Evolutionary conservation across 2,797 vertebrate species (phyloP).

Genomic region (Helarctos malayanus): DNA sequence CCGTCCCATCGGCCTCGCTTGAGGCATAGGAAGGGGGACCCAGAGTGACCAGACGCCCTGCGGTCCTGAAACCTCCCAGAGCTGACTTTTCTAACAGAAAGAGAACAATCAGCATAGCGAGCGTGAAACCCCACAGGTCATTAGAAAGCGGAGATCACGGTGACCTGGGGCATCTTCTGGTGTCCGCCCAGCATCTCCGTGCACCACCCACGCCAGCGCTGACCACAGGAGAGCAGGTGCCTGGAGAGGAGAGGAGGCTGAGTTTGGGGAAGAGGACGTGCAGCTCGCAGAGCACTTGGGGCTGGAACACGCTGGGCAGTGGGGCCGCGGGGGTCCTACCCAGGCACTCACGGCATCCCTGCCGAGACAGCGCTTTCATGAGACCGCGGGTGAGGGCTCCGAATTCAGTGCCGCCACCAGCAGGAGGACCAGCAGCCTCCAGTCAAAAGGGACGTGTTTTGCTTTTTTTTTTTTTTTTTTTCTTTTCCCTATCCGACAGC

Average conservation of each 20-base stretch:
- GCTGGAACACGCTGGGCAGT: fast-evolving
- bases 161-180: constrained; percentile 73
- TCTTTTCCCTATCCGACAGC: fast-evolving
- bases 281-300: constrained; percentile 35
- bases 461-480: background rate
- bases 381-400: fast-evolving
- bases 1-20: fast-evolving
- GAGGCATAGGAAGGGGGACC: background rate
- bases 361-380: fast-evolving
- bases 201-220: background rate
- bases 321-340: fast-evolving
- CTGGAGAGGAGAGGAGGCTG: constrained; percentile 72
- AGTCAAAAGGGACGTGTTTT: background rate
- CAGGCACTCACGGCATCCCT: fast-evolving
- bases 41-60: fast-evolving
- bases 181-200: constrained; percentile 46
- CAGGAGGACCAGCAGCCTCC: background rate
- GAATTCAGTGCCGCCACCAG: background rate
- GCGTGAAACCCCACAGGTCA: constrained; percentile 29
- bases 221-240: background rate
- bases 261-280: constrained; percentile 15
- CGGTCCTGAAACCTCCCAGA: fast-evolving
- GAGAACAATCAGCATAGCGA: background rate
- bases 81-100: background rate
- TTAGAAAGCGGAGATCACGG: constrained; percentile 67